phyloP scores from a whole-genome alignment of 2,888 invertebrate genomes.

The Anoncus sp. region DNA sequence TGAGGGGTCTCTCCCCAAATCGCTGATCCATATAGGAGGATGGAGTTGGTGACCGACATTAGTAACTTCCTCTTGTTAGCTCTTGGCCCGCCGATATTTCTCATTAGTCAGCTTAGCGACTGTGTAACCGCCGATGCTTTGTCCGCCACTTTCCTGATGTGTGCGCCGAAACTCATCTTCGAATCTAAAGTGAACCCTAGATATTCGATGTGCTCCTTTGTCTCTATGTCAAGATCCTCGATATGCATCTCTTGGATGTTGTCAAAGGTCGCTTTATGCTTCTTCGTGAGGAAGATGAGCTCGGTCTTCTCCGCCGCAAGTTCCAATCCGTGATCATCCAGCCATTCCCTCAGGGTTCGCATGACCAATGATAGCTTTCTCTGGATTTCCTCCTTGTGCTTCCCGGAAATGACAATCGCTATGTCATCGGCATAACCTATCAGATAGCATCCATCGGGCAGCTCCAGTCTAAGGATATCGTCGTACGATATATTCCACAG shows the following conservation, averaged over 20 bases:
- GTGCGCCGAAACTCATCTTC: slow-evolving; percentile 22
- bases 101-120: slow-evolving; percentile 15
- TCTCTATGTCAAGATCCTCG: too few relatives aligned
- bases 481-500: slow-evolving; percentile 42
- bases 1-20: neutral
- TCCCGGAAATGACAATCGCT: slow-evolving; percentile 17
- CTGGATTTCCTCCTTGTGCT: too few relatives aligned
- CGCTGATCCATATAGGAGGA: neutral
- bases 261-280: too few relatives aligned
- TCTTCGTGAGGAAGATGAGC: too few relatives aligned
- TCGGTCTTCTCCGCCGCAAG: slow-evolving; percentile 36
- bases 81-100: slow-evolving; percentile 2
- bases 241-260: too few relatives aligned
- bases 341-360: slow-evolving; percentile 25
- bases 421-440: slow-evolving; percentile 10
- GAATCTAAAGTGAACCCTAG: too few relatives aligned
- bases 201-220: neutral
- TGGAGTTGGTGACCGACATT: neutral
- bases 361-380: neutral
- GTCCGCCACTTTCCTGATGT: neutral
- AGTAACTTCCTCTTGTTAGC: too few relatives aligned
- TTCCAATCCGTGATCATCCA: slow-evolving; percentile 40
- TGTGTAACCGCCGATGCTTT: slow-evolving; percentile 15
- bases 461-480: slow-evolving; percentile 8
- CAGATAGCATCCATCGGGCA: slow-evolving; percentile 5